Evolutionary conservation across 2,113 vertebrate genomes (phyloP), one percentile per base, ranked within the genome.

Genomic region (Zapornia atra): DNA sequence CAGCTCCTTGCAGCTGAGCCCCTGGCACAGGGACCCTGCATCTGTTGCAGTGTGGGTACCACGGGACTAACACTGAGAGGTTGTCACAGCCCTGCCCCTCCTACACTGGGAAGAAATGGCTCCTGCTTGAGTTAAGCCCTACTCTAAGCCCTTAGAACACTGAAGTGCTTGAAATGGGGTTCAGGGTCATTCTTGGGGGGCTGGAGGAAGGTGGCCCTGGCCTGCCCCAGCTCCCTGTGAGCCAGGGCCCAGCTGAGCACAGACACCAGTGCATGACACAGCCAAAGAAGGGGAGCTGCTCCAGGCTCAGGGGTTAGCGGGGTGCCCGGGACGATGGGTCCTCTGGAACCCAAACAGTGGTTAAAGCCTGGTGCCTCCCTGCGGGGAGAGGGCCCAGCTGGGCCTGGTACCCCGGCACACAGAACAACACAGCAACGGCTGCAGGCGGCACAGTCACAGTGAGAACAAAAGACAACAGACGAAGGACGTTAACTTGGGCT

Each of bases 21-120:
- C 44, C 44, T 46, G 17, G 44, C 44, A 46, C 17, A 7, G 42
- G 42, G 42, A 44, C 42, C 42, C 42, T 44, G 42, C 8, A 7
- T 24, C 53, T 66, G 34, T 51, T 16, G 5, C 50, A 54, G 73
- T 69, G 20, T 48, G 54, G 36, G 7, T 6, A 24, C 40, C 13
- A 11, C 9, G 4, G 9, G 13, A 16, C 19, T 16, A 53, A 54
- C 3, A 5, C 17, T 25, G 1, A 0, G 2, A 15, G 12, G 8
- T 44, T 71, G 56, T 18, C 12, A 46, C 28, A 15, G 6, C 20
- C 7, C 25, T 91, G 48, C n/a, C 31, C 9, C 0, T 12, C 24
- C 21, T 2, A 65, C n/a, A 28, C 0, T 0, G 1, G 34, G 15
- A 31, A 42, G 5, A 1, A 38, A 2, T 0, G 8, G 54, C 26